phyloP scores from a whole-genome alignment of 2,797 vertebrate species.

The Pelochelys cantorii region DNA sequence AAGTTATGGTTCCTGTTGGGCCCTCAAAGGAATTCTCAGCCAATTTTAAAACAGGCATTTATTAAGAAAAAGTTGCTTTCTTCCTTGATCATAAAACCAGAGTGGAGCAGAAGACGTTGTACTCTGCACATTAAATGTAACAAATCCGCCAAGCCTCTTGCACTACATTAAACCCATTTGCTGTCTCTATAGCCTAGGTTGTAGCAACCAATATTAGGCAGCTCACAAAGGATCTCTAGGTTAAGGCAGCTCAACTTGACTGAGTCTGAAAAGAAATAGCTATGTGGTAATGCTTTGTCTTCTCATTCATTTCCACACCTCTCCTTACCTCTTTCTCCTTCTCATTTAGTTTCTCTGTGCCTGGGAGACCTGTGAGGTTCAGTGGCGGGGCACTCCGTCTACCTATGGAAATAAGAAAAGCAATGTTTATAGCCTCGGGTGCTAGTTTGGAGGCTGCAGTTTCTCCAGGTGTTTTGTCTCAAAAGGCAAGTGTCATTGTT shows the following conservation, averaged over 20 bases:
- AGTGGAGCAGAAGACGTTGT: not conserved
- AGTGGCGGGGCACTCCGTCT: slow-evolving; percentile 94
- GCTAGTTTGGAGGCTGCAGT: not conserved
- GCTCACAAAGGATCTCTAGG: not conserved
- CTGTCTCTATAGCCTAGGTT: not conserved
- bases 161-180: not conserved
- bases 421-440: fast-evolving
- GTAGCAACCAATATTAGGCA: not conserved
- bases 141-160: not conserved
- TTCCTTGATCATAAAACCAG: not conserved
- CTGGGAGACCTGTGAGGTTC: slow-evolving; percentile 96
- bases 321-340: slow-evolving; percentile 95
- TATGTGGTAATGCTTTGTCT: fast-evolving
- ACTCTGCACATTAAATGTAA: not conserved
- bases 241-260: not conserved
- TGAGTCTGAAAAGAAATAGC: not conserved
- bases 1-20: not conserved
- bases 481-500: fast-evolving
- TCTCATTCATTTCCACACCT: not conserved
- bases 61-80: not conserved
- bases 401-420: slow-evolving; percentile 77
- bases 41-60: not conserved
- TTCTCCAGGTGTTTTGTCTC: not conserved
- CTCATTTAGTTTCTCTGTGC: slow-evolving; percentile 97
- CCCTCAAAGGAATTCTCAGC: not conserved